phyloP scores from a whole-genome alignment of 2,113 vertebrate species.

The Otis tarda region DNA sequence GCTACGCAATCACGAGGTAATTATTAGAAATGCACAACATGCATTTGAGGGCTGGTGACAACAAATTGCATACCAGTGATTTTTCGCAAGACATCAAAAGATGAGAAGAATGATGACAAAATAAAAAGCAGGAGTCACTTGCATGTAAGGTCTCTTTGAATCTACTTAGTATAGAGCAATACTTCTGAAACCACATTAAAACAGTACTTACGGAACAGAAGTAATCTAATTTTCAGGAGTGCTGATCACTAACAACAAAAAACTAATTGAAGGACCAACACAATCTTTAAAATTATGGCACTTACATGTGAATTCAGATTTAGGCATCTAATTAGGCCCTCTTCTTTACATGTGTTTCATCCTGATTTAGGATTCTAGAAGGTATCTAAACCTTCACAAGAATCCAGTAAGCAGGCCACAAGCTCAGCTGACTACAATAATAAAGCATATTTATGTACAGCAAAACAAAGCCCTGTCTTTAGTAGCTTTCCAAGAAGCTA shows the following conservation, averaged over 20 bases:
- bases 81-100: conserved; percentile 8
- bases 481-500: not conserved
- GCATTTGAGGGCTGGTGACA: not conserved
- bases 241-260: not conserved
- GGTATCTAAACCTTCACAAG: not conserved
- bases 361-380: not conserved
- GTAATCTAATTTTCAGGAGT: not conserved
- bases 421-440: not conserved
- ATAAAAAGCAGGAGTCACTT: not conserved
- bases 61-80: not conserved
- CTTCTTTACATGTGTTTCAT: not conserved
- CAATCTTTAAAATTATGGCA: not conserved
- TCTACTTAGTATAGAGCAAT: not conserved
- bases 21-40: not conserved
- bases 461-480: not conserved
- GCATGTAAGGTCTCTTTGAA: not conserved
- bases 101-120: not conserved
- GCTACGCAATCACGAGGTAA: not conserved
- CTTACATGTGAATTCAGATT: not conserved
- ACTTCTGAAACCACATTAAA: not conserved
- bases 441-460: not conserved
- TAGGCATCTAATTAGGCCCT: not conserved
- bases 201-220: not conserved
- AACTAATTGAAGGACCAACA: not conserved
- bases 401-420: not conserved